A percentile compares a stretch with the other conserved stretches of the same genome.
phyloP scores from a whole-genome alignment of 1,140 invertebrate species.

The Acromyrmex heyeri region DNA sequence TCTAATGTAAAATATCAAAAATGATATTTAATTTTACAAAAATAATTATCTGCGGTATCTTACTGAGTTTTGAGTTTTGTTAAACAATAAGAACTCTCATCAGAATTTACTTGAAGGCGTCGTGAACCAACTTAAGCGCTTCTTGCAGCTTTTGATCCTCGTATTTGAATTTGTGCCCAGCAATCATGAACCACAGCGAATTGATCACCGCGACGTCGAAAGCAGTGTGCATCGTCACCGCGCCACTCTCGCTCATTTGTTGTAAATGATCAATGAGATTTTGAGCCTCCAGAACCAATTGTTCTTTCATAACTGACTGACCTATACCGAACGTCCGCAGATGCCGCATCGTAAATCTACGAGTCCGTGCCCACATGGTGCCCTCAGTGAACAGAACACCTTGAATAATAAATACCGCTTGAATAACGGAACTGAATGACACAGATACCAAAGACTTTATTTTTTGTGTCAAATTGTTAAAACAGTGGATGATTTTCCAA shows the following conservation, averaged over 20 bases:
- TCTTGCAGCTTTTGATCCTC: slow-evolving; percentile 86
- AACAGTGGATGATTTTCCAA: neutral
- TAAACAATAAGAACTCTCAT: too few relatives aligned
- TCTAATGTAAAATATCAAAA: slow-evolving; percentile 70
- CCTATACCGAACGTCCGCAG: slow-evolving; percentile 89
- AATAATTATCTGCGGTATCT: neutral
- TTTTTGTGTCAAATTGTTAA: neutral
- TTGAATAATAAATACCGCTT: slow-evolving; percentile 73
- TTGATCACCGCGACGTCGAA: slow-evolving; percentile 90
- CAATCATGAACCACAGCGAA: slow-evolving; percentile 91
- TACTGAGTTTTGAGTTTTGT: neutral
- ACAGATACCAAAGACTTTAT: neutral
- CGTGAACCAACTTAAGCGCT: slow-evolving; percentile 87
- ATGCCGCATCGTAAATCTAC: slow-evolving; percentile 88
- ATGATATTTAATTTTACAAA: neutral
- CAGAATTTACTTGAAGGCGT: slow-evolving; percentile 85
- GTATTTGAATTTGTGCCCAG: slow-evolving; percentile 89
- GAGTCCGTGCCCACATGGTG: slow-evolving; percentile 87
- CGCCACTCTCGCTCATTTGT: slow-evolving; percentile 69
- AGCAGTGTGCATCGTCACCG: slow-evolving; percentile 85
- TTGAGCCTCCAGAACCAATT: slow-evolving; percentile 88
- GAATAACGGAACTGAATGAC: neutral
- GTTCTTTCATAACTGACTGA: slow-evolving; percentile 87
- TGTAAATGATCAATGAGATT: slow-evolving; percentile 85
- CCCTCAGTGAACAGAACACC: slow-evolving; percentile 90